Conservation (phyloP, 2,797 vertebrate genomes). For the Tapera naevia region DNA sequence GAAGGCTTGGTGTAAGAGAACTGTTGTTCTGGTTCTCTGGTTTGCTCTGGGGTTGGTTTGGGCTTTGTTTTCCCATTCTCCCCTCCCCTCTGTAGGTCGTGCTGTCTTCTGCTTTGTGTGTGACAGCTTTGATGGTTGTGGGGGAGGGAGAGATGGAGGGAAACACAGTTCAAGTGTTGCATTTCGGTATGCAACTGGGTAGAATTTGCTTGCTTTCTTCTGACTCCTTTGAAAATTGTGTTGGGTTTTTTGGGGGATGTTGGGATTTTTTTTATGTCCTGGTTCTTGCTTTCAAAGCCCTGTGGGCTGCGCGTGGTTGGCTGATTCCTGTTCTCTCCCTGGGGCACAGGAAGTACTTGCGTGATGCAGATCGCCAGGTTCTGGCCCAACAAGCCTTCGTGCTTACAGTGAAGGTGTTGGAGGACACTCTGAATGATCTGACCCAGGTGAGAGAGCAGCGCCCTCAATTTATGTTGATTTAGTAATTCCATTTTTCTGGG, state of each 20-base stretch:
- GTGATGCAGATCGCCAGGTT: constrained; percentile 98
- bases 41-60: not conserved
- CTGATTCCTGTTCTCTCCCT: not conserved
- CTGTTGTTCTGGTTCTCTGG: not conserved
- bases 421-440: constrained; percentile 93
- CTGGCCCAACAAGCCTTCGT: constrained; percentile 95
- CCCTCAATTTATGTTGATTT: fast-evolving
- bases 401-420: constrained; percentile 96
- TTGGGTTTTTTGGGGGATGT: not conserved
- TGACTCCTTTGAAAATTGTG: not conserved
- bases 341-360: constrained; percentile 90
- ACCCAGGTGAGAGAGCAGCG: constrained; percentile 80
- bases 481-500: not conserved
- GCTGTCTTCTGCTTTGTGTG: not conserved
- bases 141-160: not conserved
- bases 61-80: not conserved
- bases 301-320: not conserved
- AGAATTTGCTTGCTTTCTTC: not conserved
- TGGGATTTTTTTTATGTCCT: not conserved
- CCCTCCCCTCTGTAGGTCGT: not conserved
- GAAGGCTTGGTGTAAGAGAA: not conserved
- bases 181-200: not conserved
- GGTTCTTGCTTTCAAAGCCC: not conserved
- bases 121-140: not conserved
- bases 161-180: fast-evolving